Evolutionary conservation across 2,888 invertebrate species (phyloP).

Genomic region (Pocota personata): DNA sequence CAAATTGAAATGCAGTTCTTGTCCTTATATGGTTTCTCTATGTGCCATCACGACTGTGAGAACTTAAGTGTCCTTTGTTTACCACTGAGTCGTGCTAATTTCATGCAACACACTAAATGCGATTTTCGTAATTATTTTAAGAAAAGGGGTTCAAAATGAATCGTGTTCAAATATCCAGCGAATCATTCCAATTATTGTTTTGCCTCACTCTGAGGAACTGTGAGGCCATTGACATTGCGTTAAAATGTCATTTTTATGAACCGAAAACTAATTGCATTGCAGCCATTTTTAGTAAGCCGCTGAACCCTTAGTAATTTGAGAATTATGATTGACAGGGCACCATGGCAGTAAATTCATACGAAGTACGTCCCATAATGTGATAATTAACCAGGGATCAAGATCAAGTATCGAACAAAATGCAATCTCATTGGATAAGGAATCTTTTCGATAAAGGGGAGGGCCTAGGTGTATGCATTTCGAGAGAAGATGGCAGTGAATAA

Average conservation of each 20-base stretch:
- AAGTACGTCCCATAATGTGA: slow-evolving; percentile 14
- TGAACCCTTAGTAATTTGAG: slow-evolving; percentile 29
- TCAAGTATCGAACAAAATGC: slow-evolving; percentile 55
- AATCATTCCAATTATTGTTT: slow-evolving; percentile 14
- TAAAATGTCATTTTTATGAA: slow-evolving; percentile 1
- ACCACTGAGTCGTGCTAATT: slow-evolving; percentile 46
- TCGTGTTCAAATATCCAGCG: slow-evolving; percentile 15
- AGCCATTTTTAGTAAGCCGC: slow-evolving; percentile 51
- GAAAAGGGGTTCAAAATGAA: slow-evolving; percentile 3
- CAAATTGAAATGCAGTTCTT: slow-evolving; percentile 32
- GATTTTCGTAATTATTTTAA: slow-evolving; percentile 50
- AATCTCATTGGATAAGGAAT: slow-evolving; percentile 48
- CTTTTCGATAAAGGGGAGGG: background rate
- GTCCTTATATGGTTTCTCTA: background rate
- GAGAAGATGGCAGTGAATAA: background rate
- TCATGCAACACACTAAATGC: slow-evolving; percentile 32
- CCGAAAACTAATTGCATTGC: slow-evolving; percentile 8
- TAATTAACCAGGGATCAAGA: slow-evolving; percentile 56
- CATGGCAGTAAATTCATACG: slow-evolving; percentile 47
- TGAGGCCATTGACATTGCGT: slow-evolving; percentile 20
- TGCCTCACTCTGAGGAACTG: background rate
- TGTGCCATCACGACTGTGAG: slow-evolving; percentile 3
- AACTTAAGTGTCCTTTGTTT: slow-evolving; percentile 29
- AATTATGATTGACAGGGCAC: slow-evolving; percentile 57
- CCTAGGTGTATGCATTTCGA: background rate